Evolutionary conservation across 1,140 invertebrate genomes (phyloP).

Genomic region (Drosophila littoralis): DNA sequence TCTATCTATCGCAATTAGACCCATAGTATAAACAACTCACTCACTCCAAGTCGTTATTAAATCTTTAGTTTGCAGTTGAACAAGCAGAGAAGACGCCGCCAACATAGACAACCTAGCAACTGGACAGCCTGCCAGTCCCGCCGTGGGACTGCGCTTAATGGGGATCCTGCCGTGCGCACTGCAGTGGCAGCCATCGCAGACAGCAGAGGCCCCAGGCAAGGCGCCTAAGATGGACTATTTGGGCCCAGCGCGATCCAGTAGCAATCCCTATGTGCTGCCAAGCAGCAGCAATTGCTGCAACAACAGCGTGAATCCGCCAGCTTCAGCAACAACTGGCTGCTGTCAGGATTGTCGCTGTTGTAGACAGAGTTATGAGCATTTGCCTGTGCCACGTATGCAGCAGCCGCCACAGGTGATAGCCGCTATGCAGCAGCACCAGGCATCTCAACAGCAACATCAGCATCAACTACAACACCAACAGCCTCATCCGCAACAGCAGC

Average conservation of each 20-base stretch:
- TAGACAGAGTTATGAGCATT: slow-evolving; percentile 57
- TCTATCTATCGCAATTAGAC: too few relatives aligned
- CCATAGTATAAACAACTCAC: too few relatives aligned
- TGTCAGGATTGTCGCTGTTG: slow-evolving; percentile 58
- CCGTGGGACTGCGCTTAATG: slow-evolving; percentile 62
- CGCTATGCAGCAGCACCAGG: slow-evolving; percentile 14
- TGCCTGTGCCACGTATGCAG: slow-evolving; percentile 60
- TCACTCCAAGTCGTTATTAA: too few relatives aligned
- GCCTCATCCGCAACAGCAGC: slow-evolving; percentile 10
- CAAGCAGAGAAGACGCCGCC: background rate
- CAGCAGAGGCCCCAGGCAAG: slow-evolving; percentile 41
- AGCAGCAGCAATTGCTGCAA: slow-evolving; percentile 31
- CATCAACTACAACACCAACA: slow-evolving; percentile 18
- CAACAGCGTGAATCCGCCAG: background rate
- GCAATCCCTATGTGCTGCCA: slow-evolving; percentile 55
- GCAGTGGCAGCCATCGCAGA: slow-evolving; percentile 52
- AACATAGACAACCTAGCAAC: slow-evolving; percentile 56
- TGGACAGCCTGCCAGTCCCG: slow-evolving; percentile 46
- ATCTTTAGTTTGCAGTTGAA: slow-evolving; percentile 25
- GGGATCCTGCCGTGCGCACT: slow-evolving; percentile 67
- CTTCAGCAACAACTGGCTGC: slow-evolving; percentile 25
- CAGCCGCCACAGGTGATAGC: slow-evolving; percentile 19
- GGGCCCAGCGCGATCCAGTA: slow-evolving; percentile 16
- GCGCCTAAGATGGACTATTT: slow-evolving; percentile 53
- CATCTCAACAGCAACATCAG: slow-evolving; percentile 25